phyloP scores from a whole-genome alignment of 2,113 vertebrate genomes.

The Megalops atlanticus region DNA sequence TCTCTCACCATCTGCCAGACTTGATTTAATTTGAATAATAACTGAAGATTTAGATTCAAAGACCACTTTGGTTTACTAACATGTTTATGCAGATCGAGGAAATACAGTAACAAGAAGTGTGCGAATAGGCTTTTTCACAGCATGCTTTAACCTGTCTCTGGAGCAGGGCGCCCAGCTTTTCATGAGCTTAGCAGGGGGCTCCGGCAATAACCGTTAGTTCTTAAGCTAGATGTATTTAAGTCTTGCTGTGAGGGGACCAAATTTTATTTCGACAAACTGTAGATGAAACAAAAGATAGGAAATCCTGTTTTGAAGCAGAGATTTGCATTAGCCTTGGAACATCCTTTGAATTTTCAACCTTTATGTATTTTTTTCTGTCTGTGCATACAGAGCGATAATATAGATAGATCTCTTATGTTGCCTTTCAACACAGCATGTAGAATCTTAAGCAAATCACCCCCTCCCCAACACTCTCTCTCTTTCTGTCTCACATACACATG shows the following conservation, averaged over 20 bases:
- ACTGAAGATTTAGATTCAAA: slow-evolving; percentile 75
- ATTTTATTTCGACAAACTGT: slow-evolving; percentile 15
- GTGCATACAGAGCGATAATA: not conserved
- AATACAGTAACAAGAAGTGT: slow-evolving; percentile 45
- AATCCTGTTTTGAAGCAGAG: slow-evolving; percentile 17
- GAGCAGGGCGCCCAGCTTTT: slow-evolving; percentile 33
- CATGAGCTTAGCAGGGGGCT: slow-evolving; percentile 34
- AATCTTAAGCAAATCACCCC: not conserved
- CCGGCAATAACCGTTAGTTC: slow-evolving; percentile 28
- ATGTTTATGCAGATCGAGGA: slow-evolving; percentile 52
- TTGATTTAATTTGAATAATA: slow-evolving; percentile 85
- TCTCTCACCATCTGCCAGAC: slow-evolving; percentile 82
- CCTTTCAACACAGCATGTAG: slow-evolving; percentile 15
- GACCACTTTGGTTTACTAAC: slow-evolving; percentile 51
- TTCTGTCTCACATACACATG: too few species aligned
- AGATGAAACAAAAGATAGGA: slow-evolving; percentile 33
- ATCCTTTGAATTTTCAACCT: slow-evolving; percentile 1
- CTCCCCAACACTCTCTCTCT: too few species aligned
- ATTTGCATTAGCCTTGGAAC: slow-evolving; percentile 7
- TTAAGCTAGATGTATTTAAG: slow-evolving; percentile 23
- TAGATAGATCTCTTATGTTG: not conserved
- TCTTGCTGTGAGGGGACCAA: not conserved
- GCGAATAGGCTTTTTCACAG: slow-evolving; percentile 34
- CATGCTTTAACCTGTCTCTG: slow-evolving; percentile 49
- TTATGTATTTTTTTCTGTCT: not conserved